Evolutionary conservation across 30 jellyfish, hydroid and myxozoan species (phyloP).

Genomic region (Hydra vulgaris): DNA sequence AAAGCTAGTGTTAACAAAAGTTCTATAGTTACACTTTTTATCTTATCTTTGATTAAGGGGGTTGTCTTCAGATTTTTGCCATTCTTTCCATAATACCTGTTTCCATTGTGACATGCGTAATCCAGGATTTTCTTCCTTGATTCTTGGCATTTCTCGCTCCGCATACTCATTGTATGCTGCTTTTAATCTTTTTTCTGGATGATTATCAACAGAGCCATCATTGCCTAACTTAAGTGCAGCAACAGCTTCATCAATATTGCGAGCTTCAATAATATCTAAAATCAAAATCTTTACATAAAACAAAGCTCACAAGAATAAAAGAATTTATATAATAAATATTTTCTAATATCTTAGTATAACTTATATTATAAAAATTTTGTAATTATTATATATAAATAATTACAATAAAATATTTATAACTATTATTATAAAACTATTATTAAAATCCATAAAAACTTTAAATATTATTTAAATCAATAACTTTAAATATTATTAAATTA

Average conservation of each 20-base stretch:
- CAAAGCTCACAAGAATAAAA: too few species aligned
- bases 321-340: too few species aligned
- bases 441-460: too few species aligned
- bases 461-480: too few species aligned
- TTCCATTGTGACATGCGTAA: slow-evolving; percentile 63
- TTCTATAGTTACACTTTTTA: neutral
- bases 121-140: slow-evolving; percentile 68
- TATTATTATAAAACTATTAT: too few species aligned
- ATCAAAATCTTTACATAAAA: neutral
- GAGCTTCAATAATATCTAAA: slow-evolving; percentile 55
- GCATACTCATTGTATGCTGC: slow-evolving; percentile 80
- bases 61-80: slow-evolving; percentile 81
- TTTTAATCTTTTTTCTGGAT: slow-evolving; percentile 84
- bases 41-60: slow-evolving; percentile 56
- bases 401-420: too few species aligned
- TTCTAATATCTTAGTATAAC: too few species aligned
- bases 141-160: slow-evolving; percentile 50
- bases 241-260: slow-evolving; percentile 69
- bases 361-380: too few species aligned
- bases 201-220: slow-evolving; percentile 32
- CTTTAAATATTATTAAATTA: too few species aligned
- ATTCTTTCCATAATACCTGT: slow-evolving; percentile 58
- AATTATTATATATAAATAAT: too few species aligned
- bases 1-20: too few species aligned
- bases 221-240: slow-evolving; percentile 41